phyloP scores from a whole-genome alignment of 2,888 invertebrate genomes.

The Helleia helle region DNA sequence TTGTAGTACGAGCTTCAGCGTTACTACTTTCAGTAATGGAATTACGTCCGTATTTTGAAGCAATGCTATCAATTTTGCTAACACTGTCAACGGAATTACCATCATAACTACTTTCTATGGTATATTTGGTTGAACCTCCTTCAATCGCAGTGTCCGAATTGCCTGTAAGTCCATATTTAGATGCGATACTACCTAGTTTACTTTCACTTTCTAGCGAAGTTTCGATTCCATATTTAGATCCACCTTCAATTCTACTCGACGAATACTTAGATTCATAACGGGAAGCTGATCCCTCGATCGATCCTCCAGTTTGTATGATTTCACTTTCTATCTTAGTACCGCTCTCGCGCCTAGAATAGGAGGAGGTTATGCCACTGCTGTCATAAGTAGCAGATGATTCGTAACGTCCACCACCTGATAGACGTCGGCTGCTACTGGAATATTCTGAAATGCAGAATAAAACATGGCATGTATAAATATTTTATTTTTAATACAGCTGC shows the following conservation, averaged over 20 bases:
- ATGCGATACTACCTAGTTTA: constrained; percentile 44
- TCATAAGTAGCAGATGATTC: constrained; percentile 50
- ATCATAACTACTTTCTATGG: constrained; percentile 24
- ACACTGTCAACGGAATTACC: constrained; percentile 26
- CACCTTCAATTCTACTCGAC: constrained; percentile 28
- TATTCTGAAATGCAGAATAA: constrained; percentile 37
- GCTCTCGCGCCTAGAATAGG: constrained; percentile 54
- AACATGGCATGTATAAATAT: no score
- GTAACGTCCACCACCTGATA: constrained; percentile 49
- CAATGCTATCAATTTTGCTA: constrained; percentile 40
- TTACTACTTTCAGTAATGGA: constrained; percentile 38
- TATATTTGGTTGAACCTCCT: constrained; percentile 23
- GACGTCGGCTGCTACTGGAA: constrained; percentile 54
- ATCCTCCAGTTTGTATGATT: constrained; percentile 39
- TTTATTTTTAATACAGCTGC: no score
- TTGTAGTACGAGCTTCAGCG: constrained; percentile 40
- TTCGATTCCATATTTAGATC: constrained; percentile 34
- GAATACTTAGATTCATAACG: constrained; percentile 57
- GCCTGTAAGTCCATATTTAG: constrained; percentile 49
- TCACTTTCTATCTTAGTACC: constrained; percentile 47
- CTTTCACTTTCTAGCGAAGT: constrained; percentile 32
- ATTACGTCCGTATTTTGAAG: constrained; percentile 39
- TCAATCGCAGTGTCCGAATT: constrained; percentile 26
- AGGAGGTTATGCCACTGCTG: constrained; percentile 39
- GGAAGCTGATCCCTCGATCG: constrained; percentile 47